These are phyloP conservation scores for Menidia beryllina DNA, from an alignment of 2,113 vertebrate genomes.

Conservation along the genomic window DNA sequence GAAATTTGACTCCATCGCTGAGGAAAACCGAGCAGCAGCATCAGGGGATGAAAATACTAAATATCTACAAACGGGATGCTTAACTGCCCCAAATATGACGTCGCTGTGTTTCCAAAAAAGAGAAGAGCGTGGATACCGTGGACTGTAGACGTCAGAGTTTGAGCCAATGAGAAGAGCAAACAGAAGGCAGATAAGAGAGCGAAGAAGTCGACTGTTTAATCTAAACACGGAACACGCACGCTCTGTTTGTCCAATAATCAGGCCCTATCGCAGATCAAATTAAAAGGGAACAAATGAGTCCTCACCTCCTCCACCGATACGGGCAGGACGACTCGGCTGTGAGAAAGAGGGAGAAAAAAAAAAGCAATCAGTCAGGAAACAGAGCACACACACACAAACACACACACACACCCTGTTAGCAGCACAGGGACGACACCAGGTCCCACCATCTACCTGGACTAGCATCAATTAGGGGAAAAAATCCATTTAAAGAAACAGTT, in stretches of 20 bases:
- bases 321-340: slow-evolving; percentile 92
- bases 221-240: background rate
- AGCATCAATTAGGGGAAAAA: too few relatives aligned
- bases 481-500: too few relatives aligned
- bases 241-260: background rate
- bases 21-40: too few relatives aligned
- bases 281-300: slow-evolving; percentile 15
- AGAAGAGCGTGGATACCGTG: background rate
- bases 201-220: background rate
- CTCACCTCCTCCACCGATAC: slow-evolving; percentile 97
- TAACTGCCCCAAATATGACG: background rate
- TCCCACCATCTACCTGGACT: too few relatives aligned
- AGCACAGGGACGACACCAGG: background rate
- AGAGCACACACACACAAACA: background rate
- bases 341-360: slow-evolving; percentile 61
- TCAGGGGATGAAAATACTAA: background rate
- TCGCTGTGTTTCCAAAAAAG: background rate
- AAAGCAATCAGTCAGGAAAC: background rate
- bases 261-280: background rate
- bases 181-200: background rate
- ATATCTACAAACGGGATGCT: background rate
- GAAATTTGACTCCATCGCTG: too few relatives aligned
- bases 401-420: background rate
- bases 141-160: background rate
- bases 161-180: slow-evolving; percentile 1